Base-by-base conservation (phyloP, 2,113 vertebrate species). In the Origma solitaria region DNA sequence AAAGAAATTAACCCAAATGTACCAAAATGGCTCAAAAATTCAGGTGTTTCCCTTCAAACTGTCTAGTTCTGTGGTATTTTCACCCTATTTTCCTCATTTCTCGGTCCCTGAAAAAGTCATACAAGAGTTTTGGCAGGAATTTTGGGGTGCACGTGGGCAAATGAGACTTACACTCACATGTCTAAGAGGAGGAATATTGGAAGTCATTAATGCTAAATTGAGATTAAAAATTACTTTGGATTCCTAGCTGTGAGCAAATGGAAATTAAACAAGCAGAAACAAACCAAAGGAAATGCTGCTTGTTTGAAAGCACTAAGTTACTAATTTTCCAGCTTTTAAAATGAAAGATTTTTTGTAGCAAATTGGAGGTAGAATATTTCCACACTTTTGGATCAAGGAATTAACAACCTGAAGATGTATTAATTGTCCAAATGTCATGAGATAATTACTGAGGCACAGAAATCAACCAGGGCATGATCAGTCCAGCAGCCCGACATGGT, bases 261-360 rank as follows among this genome's bases (percentile, higher is more conserved):
- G 54, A 91, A 96, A 97, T 95, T 70, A 87, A 95, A 94, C 27
- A 51, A 83, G 38, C 33, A 92, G 64, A 82, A 65, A 57, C 10
- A 86, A 88, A 68, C 11, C 71, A 94, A 86, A 94, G 50, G 88
- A 70, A 72, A 76, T 25, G 69, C 15, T 94, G 53, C 57, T 80
- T 16, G 11, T 25, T 15, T 8, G 6, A 68, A 96, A 97, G 64
- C 30, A 90, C 38, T 38, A 83, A 58, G 40, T 38, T 89, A n/a
- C 57, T 82, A 3, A 2, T 54, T 92, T 91, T 51, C 11, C 64
- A 70, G 13, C 22, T 81, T 56, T 78, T 75, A 70, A 86, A 82
- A 68, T 7, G 5, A 58, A 61, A 73, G 13, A 2, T 20, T 28
- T 80, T 22, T 3, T 28, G 8, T 18, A 51, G 66, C 7, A 35